These are phyloP conservation scores for Luffia ferchaultella DNA, from an alignment of 2,888 invertebrate species.

Conservation along the genomic window DNA sequence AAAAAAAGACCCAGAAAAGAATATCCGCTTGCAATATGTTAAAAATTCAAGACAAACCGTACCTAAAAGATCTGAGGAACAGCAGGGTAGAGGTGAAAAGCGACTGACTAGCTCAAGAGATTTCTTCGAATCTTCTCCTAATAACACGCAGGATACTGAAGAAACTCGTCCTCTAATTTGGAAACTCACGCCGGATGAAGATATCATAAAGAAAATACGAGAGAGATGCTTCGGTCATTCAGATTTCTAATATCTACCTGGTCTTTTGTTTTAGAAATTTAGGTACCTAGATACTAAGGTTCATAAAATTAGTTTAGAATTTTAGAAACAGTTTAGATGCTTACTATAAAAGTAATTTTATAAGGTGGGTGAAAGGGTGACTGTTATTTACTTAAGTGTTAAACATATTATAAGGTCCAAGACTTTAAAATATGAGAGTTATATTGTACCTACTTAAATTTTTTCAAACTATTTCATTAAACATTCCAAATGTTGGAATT, in stretches of 20 bases:
- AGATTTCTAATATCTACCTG: slow-evolving; percentile 32
- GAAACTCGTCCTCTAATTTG: slow-evolving; percentile 30
- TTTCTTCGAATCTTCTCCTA: slow-evolving; percentile 45
- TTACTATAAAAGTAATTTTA: no score
- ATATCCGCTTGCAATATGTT: not conserved
- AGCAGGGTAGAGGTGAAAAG: not conserved
- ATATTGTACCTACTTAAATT: no score
- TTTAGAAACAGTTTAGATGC: no score
- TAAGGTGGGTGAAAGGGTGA: no score
- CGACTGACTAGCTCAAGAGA: slow-evolving; percentile 29
- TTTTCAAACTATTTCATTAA: no score
- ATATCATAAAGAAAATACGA: slow-evolving; percentile 37
- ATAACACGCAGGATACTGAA: slow-evolving; percentile 31
- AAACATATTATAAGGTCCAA: no score
- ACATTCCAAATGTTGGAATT: no score
- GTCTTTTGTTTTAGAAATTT: no score
- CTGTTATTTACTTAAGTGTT: no score
- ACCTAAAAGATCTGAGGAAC: slow-evolving; percentile 6
- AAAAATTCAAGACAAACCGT: slow-evolving; percentile 20
- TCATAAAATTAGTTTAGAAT: no score
- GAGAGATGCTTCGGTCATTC: slow-evolving; percentile 44
- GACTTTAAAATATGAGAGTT: no score
- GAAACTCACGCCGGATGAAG: slow-evolving; percentile 42
- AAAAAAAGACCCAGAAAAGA: not conserved
- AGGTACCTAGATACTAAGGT: no score